Evolutionary conservation across 2,888 invertebrate species (phyloP).

Genomic region (Polydrusus tereticollis): DNA sequence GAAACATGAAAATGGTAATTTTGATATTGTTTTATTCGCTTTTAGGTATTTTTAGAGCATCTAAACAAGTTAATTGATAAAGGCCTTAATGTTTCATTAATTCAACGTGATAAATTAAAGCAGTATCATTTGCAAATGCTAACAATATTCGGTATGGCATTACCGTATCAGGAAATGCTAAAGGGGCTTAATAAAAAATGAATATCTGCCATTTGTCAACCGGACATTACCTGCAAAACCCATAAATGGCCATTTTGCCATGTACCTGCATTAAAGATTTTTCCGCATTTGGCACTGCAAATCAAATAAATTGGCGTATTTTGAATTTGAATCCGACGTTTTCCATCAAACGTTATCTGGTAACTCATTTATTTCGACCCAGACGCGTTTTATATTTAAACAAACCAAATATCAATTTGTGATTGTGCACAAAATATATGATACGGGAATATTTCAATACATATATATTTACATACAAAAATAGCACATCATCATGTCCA

Average conservation of each 20-base stretch:
- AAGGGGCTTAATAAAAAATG: slow-evolving; percentile 39
- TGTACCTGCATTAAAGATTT: slow-evolving; percentile 48
- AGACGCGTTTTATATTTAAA: slow-evolving; percentile 49
- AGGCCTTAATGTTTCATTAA: too few species aligned
- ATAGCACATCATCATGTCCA: too few species aligned
- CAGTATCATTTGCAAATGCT: too few species aligned
- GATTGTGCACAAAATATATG: slow-evolving; percentile 17
- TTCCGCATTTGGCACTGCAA: slow-evolving; percentile 41
- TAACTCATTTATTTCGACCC: slow-evolving; percentile 46
- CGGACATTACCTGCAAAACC: slow-evolving; percentile 39
- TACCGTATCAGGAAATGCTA: slow-evolving; percentile 19
- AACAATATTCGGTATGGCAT: too few species aligned
- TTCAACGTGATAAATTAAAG: too few species aligned
- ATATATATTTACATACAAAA: slow-evolving; percentile 1
- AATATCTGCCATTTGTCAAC: slow-evolving; percentile 42
- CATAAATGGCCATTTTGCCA: slow-evolving; percentile 17
- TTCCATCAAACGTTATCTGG: slow-evolving; percentile 50
- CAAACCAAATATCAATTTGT: slow-evolving; percentile 45
- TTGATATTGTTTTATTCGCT: too few species aligned
- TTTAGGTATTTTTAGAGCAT: too few species aligned
- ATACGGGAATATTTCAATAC: neutral
- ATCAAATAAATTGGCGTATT: slow-evolving; percentile 50
- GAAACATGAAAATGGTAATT: too few species aligned
- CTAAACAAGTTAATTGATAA: too few species aligned
- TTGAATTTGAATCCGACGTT: slow-evolving; percentile 47